These are phyloP conservation scores for Drosophila pseudotalamancana DNA, from an alignment of 2,888 invertebrate genomes.

Conservation along the genomic window DNA sequence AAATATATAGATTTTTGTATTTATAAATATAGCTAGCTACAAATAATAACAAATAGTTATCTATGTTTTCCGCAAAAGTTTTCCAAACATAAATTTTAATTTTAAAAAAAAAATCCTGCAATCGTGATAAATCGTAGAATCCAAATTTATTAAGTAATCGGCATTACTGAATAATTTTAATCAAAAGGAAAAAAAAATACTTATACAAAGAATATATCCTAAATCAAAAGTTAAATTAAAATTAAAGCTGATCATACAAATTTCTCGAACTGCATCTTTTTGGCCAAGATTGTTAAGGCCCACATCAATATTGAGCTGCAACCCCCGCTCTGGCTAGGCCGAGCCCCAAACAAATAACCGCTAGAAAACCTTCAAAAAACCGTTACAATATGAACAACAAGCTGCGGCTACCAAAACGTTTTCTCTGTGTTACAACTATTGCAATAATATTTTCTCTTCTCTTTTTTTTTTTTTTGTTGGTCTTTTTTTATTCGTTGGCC, in stretches of 20 bases:
- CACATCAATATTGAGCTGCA: background rate
- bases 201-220: background rate
- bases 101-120: too few species aligned
- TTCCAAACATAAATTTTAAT: too few species aligned
- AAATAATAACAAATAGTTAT: too few species aligned
- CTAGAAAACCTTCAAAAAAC: constrained; percentile 31
- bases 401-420: constrained; percentile 49
- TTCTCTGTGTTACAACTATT: constrained; percentile 59
- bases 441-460: constrained; percentile 52
- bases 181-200: too few species aligned
- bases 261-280: constrained; percentile 29
- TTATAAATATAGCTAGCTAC: too few species aligned
- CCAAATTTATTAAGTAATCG: too few species aligned
- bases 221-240: background rate
- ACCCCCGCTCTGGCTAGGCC: background rate
- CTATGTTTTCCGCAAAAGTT: too few species aligned
- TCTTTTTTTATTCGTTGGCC: background rate
- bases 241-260: too few species aligned
- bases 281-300: constrained; percentile 34
- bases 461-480: background rate
- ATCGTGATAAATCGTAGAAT: too few species aligned
- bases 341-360: constrained; percentile 13
- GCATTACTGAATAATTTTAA: too few species aligned
- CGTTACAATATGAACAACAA: constrained; percentile 57
- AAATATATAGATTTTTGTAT: too few species aligned